phyloP scores from a whole-genome alignment of 53 echinoderm and acorn worm genomes.

The Echinarachnius parma region DNA sequence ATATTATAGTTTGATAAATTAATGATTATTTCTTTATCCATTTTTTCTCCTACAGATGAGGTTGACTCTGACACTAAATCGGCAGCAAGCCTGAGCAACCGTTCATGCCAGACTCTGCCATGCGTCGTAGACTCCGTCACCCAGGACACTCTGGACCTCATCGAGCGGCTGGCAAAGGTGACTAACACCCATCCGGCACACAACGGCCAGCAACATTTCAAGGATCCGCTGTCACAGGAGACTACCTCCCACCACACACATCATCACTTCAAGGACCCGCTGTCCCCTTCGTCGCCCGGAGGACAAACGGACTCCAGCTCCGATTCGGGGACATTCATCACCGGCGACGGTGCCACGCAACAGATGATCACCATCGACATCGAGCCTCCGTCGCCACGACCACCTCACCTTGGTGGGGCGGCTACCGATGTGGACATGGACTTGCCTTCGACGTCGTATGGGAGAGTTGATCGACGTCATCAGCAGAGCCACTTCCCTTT shows the following conservation, averaged over 20 bases:
- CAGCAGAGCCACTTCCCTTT: conserved; percentile 24
- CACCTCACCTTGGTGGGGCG: conserved; percentile 25
- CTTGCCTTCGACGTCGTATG: conserved; percentile 69
- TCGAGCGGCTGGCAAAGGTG: conserved; percentile 62
- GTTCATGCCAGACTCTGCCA: conserved; percentile 71
- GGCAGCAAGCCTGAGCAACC: conserved; percentile 47
- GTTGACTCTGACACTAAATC: conserved; percentile 42
- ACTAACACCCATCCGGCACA: too few species aligned
- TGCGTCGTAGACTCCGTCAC: conserved; percentile 66
- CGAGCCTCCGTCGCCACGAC: conserved; percentile 43
- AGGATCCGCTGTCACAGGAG: not conserved
- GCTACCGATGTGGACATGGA: conserved; percentile 18
- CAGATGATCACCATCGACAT: conserved; percentile 62
- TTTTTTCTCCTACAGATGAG: conserved; percentile 9
- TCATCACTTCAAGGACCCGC: conserved; percentile 20
- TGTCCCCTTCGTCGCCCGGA: not conserved
- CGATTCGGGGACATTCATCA: conserved; percentile 37
- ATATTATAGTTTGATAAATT: too few species aligned
- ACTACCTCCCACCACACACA: not conserved
- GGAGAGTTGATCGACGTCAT: not conserved
- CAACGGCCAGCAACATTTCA: not conserved
- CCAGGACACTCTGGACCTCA: conserved; percentile 59
- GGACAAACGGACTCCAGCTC: conserved; percentile 35
- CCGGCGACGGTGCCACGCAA: conserved; percentile 32
- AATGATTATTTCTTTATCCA: not conserved